These are phyloP conservation scores for Xanthostigma xanthostigma DNA, from an alignment of 2,888 invertebrate genomes.

Conservation along the genomic window DNA sequence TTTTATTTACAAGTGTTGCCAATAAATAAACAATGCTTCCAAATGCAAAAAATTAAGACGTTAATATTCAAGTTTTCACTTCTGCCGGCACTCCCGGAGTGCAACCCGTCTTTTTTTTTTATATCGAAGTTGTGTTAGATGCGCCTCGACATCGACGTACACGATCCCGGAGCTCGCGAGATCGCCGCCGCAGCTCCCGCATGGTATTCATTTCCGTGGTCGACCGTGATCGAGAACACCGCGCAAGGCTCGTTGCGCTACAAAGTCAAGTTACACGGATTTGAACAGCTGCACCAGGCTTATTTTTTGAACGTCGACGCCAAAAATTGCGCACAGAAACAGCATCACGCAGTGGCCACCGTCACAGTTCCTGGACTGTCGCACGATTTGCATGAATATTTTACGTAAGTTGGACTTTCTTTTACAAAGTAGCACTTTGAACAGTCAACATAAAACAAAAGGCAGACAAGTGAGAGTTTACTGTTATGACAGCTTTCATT, in stretches of 20 bases:
- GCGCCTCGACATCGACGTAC: constrained; percentile 46
- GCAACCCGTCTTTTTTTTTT: too few species aligned
- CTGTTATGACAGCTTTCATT: too few species aligned
- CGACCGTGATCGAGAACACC: constrained; percentile 35
- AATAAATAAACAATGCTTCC: too few species aligned
- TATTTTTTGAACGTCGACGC: constrained; percentile 44
- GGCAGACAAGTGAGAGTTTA: too few species aligned
- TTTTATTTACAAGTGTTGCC: too few species aligned
- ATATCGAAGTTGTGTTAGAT: constrained; percentile 33
- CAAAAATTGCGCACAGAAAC: constrained; percentile 27
- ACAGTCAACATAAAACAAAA: too few species aligned
- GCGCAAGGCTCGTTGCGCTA: constrained; percentile 41
- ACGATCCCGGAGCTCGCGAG: constrained; percentile 30
- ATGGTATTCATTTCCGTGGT: constrained; percentile 21
- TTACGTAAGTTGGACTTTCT: constrained; percentile 33
- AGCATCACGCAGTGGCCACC: constrained; percentile 42
- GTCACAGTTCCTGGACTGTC: constrained; percentile 51
- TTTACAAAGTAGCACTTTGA: not conserved
- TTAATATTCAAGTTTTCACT: too few species aligned
- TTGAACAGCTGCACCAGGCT: constrained; percentile 43
- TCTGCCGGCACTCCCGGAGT: too few species aligned
- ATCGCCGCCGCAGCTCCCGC: constrained; percentile 20
- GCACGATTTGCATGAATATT: constrained; percentile 41
- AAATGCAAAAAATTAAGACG: too few species aligned
- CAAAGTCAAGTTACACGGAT: constrained; percentile 39